A percentile compares a stretch with the other conserved stretches of the same genome.
Conservation (phyloP, 2,113 vertebrate species). For the Sus scrofa region T2T-Sscrofa CM000813.6:22925001-22925500, state of each 20-base stretch:
- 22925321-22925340: not conserved
- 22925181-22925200: not conserved
- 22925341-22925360: not conserved
- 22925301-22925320: not conserved
- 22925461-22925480: not conserved
- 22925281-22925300: slow-evolving; percentile 1
- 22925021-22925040: not conserved
- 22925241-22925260: not conserved
- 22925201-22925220: not conserved
- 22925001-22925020: not conserved
- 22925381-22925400: not conserved
- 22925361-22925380: not conserved
- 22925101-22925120: not conserved
- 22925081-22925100: not conserved
- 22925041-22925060: not conserved
- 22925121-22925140: not conserved
- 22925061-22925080: slow-evolving; percentile 17
- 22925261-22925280: not conserved
- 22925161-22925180: not conserved
- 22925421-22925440: slow-evolving; percentile 5
- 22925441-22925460: slow-evolving; percentile 30
- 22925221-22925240: slow-evolving; percentile 7
- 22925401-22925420: not conserved
- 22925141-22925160: not conserved
- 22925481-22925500: not conserved